phyloP scores from a whole-genome alignment of 2,113 vertebrate genomes.

The Neotoma lepida region DNA sequence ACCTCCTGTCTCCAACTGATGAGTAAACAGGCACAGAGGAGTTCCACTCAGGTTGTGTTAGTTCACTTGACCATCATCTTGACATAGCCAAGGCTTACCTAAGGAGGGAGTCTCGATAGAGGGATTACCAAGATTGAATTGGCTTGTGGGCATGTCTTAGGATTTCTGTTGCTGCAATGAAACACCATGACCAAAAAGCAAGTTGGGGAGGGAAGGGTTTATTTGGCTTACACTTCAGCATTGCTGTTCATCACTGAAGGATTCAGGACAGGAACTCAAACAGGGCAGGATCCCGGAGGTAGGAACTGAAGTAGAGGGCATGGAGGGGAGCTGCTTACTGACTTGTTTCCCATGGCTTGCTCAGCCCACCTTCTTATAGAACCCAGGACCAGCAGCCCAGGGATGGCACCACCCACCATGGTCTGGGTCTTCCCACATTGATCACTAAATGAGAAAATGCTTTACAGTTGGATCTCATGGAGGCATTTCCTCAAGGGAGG shows the following conservation, averaged over 20 bases:
- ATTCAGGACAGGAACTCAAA: neutral
- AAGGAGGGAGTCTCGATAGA: neutral
- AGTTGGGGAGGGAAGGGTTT: neutral
- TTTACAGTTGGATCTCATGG: neutral
- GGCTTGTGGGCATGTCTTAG: neutral
- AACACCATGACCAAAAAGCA: neutral
- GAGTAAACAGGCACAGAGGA: neutral
- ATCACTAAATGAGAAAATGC: neutral
- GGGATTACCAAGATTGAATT: neutral
- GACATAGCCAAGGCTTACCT: neutral
- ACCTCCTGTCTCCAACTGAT: neutral
- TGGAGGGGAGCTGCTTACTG: neutral
- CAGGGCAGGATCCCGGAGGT: neutral
- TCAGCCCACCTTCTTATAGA: neutral
- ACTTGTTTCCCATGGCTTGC: neutral
- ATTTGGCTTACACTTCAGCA: neutral
- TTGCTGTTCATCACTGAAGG: neutral
- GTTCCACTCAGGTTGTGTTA: neutral
- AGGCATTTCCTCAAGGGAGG: neutral
- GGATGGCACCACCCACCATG: neutral
- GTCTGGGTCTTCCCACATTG: too few species aligned
- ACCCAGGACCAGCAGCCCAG: neutral
- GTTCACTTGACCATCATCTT: neutral
- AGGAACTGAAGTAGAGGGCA: neutral
- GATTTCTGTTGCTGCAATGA: neutral